Conservation (phyloP, 1,140 invertebrate species). For the Holcopasites calliopsidis region DNA sequence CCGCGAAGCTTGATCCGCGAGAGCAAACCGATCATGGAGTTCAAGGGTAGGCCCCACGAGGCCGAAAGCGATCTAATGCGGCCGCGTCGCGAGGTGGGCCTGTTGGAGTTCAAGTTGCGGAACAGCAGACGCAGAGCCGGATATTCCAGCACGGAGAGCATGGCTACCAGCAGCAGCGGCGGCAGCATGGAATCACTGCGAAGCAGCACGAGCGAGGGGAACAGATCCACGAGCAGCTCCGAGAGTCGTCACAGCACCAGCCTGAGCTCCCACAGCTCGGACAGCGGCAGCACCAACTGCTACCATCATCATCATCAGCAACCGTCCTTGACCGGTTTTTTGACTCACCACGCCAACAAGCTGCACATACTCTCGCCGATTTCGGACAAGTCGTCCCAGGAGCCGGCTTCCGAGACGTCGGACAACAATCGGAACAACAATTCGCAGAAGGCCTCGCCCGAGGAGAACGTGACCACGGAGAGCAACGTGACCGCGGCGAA, state of each 20-base stretch:
- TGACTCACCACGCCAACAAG: constrained; percentile 85
- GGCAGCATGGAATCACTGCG: constrained; percentile 91
- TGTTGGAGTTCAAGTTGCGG: constrained; percentile 74
- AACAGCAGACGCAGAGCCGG: constrained; percentile 82
- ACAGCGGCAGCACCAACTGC: constrained; percentile 84
- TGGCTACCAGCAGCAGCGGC: constrained; percentile 90
- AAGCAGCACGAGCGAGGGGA: constrained; percentile 90
- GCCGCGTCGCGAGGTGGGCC: constrained; percentile 64
- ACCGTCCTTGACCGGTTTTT: constrained; percentile 83
- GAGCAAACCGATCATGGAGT: constrained; percentile 84
- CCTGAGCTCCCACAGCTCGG: constrained; percentile 90
- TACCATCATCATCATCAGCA: constrained; percentile 75
- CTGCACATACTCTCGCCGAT: constrained; percentile 92
- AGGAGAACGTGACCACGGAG: constrained; percentile 80
- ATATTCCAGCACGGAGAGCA: constrained; percentile 91
- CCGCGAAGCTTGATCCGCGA: constrained; percentile 76
- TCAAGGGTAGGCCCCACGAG: constrained; percentile 82
- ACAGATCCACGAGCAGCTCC: constrained; percentile 89
- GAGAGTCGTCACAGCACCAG: constrained; percentile 89
- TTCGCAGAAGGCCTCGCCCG: constrained; percentile 86
- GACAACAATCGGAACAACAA: constrained; percentile 89
- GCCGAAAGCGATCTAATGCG: constrained; percentile 66
- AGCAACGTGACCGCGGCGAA: constrained; percentile 77
- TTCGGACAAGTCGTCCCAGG: constrained; percentile 93
- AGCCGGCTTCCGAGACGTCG: constrained; percentile 88